Percentiles rank a stretch among this genome's conserved stretches.
Conservation (phyloP, 2,888 invertebrate genomes). For the Oscheius sp. region DNA sequence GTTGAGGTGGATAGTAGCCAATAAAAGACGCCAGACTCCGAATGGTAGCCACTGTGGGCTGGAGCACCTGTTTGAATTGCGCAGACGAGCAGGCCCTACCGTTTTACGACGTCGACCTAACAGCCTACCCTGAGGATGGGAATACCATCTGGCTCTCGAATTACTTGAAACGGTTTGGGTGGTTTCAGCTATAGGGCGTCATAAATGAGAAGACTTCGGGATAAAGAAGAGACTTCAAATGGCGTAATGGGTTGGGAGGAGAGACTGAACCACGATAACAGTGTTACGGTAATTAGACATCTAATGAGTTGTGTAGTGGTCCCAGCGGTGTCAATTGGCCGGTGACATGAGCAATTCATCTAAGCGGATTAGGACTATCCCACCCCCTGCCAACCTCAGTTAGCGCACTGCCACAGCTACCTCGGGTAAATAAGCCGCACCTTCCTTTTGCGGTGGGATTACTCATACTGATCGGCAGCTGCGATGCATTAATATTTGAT, state of each 20-base stretch:
- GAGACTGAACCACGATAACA: not conserved
- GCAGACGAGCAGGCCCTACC: conserved; percentile 29
- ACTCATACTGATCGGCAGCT: conserved; percentile 18
- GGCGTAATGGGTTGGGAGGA: conserved; percentile 13
- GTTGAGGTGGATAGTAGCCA: not conserved
- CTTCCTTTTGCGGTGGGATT: conserved; percentile 30
- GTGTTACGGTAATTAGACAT: conserved; percentile 37
- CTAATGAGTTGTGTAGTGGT: conserved; percentile 40
- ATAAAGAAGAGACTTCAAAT: conserved; percentile 15
- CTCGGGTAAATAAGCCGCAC: conserved; percentile 32
- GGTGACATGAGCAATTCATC: conserved; percentile 41
- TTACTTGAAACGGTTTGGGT: not conserved
- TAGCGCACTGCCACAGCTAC: conserved; percentile 23
- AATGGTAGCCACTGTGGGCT: not conserved
- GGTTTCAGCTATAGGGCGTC: too few species aligned
- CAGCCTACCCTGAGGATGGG: conserved; percentile 15
- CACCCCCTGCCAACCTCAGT: conserved; percentile 20
- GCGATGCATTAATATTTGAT: conserved; percentile 28
- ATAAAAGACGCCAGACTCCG: not conserved
- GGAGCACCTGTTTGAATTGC: conserved; percentile 32
- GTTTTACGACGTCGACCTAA: conserved; percentile 34
- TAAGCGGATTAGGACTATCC: conserved; percentile 36
- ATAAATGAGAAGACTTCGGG: not conserved
- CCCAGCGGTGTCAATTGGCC: conserved; percentile 37
- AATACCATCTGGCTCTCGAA: conserved; percentile 16